Conservation (phyloP, 1,140 invertebrate species). For the Spodoptera litura region DNA sequence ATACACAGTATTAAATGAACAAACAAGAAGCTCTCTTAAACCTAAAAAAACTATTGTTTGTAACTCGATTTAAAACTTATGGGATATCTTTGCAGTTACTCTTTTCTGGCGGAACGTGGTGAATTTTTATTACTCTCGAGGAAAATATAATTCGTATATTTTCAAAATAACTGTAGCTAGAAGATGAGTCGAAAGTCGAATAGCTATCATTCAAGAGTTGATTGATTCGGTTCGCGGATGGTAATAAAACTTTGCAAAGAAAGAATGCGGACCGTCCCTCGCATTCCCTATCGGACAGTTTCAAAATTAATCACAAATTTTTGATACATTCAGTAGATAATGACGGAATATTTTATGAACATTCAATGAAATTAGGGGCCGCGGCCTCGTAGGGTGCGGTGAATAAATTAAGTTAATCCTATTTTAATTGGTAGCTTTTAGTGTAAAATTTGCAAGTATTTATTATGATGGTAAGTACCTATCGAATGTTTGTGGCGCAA, state of each 20-base stretch:
- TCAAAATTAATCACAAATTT: conserved; percentile 21
- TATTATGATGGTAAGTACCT: conserved; percentile 1
- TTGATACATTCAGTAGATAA: conserved; percentile 5
- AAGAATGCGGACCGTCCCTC: conserved; percentile 8
- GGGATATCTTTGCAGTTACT: no score
- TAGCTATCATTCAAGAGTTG: background rate
- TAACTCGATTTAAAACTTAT: no score
- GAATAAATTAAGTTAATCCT: background rate
- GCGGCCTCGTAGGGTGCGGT: background rate
- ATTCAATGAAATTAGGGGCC: conserved; percentile 1
- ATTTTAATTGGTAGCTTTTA: background rate
- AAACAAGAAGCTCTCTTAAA: no score
- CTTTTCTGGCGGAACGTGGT: no score
- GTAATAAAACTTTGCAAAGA: conserved; percentile 13
- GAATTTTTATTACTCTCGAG: no score
- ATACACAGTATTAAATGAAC: no score
- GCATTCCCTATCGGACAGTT: conserved; percentile 13
- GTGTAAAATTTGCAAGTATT: background rate
- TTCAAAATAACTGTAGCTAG: no score
- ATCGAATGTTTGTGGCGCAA: background rate
- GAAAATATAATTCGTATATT: no score
- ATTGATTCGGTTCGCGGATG: background rate
- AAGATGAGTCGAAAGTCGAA: conserved; percentile 5
- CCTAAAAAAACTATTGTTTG: no score
- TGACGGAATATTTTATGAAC: conserved; percentile 2